Base-by-base conservation (phyloP, 1,140 invertebrate genomes). In the Danaus plexippus region DNA sequence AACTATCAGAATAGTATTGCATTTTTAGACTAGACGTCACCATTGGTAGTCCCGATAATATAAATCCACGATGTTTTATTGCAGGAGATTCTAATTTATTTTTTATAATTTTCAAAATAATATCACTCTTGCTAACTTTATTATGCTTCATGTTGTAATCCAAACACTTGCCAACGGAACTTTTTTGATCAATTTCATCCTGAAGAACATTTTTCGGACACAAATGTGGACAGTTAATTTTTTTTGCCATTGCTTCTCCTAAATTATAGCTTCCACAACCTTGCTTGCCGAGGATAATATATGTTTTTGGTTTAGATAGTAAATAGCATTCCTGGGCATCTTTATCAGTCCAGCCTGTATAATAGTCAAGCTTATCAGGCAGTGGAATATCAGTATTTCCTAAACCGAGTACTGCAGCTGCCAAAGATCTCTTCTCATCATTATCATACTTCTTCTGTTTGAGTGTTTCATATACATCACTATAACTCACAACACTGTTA, bases 41-140 rank as follows among this genome's bases (percentile, higher is more conserved):
- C 11, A 91, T 55, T n/a, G 91, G 90, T 44, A 91, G 63, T 11
- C 89, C 90, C 43, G 89, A 88, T 54, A 91, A 67, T 8, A 91
- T 79, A 77, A 89, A 91, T 11, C 91, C 90, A 64, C 88, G 80
- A 67, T 91, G 89, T 58, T 77, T 66, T 13, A 89, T 73, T n/a
- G 79, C 81, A 11, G 86, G 73, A 13, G 81, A 85, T 59, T 85
- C 66, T 3, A 90, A 57, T 63, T 88, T 87, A 54, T 73, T 69
- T 49, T 88, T 75, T 11, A 91, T 69, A 11, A 90, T 67, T 62
- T 80, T 66, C 43, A 89, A 55, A 13, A 90, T 74, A 9, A 82
- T 67, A 50, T 90, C 78, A 50, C 76, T 73, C 43, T 77, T 79
- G 43, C 89, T 71, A 1, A 78, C 67, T 58, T 87, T 83, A 12